These are phyloP conservation scores for Amazonetta brasiliensis DNA, from an alignment of 2,797 vertebrate species.

Conservation along the genomic window DNA sequence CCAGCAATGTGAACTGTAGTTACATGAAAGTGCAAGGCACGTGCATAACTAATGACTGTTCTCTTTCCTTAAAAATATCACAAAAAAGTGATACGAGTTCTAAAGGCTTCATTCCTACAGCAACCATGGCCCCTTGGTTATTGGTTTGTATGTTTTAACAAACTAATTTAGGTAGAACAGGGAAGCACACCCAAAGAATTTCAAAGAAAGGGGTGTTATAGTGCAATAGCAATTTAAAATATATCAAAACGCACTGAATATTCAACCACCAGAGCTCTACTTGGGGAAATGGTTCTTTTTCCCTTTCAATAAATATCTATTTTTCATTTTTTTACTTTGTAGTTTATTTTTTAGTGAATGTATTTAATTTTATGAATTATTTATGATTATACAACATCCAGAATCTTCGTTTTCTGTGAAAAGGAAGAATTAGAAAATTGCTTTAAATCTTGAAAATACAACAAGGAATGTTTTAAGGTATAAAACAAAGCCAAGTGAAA, in stretches of 20 bases:
- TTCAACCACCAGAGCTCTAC: conserved; percentile 93
- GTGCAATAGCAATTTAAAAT: conserved; percentile 91
- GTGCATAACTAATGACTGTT: conserved; percentile 70
- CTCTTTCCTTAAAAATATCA: conserved; percentile 70
- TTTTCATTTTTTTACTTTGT: conserved; percentile 97
- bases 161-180: conserved; percentile 91
- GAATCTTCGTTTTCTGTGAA: conserved; percentile 99
- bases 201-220: conserved; percentile 92
- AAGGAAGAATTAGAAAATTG: conserved; percentile 99
- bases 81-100: conserved; percentile 76
- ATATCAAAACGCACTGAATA: conserved; percentile 96
- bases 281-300: conserved; percentile 93
- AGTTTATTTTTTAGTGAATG: conserved; percentile 99
- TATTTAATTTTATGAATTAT: conserved; percentile 99
- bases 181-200: conserved; percentile 96
- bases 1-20: conserved; percentile 85
- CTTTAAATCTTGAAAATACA: conserved; percentile 96
- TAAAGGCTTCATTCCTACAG: conserved; percentile 81
- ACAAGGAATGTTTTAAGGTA: conserved; percentile 99
- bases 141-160: conserved; percentile 84
- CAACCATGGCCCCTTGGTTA: conserved; percentile 82
- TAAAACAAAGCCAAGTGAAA: conserved; percentile 99
- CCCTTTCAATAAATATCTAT: conserved; percentile 95
- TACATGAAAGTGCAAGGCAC: conserved; percentile 81
- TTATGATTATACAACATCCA: conserved; percentile 97